Evolutionary conservation across 2,797 vertebrate species (phyloP).

Genomic region (Eidolon dupreanum): DNA sequence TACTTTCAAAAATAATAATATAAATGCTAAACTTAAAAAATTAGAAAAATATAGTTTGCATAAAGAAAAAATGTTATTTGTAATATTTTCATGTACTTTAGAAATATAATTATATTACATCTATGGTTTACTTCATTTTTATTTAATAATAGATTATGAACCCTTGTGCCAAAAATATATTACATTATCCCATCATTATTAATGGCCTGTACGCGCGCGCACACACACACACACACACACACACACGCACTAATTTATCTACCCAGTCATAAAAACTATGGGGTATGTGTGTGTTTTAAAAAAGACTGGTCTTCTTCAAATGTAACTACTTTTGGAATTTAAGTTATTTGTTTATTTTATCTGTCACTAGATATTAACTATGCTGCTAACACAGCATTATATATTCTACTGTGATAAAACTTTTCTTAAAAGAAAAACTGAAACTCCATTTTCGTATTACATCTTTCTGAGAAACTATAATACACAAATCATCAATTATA

Average conservation of each 20-base stretch:
- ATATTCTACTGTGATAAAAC: not conserved
- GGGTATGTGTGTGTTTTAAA: not conserved
- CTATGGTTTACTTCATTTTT: not conserved
- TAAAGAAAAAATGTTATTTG: not conserved
- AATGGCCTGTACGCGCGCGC: not conserved
- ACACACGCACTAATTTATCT: not conserved
- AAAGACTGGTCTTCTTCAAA: not conserved
- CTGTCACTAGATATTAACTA: not conserved
- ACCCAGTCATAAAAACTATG: not conserved
- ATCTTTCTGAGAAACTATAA: not conserved
- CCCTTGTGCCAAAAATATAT: not conserved
- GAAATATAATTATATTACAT: not conserved
- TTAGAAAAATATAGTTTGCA: not conserved
- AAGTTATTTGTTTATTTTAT: not conserved
- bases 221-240: not conserved
- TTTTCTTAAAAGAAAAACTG: not conserved
- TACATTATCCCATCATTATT: not conserved
- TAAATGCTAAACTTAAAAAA: not conserved
- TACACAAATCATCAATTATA: not conserved
- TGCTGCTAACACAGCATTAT: not conserved
- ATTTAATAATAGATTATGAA: not conserved
- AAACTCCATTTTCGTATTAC: not conserved
- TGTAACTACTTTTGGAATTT: not conserved
- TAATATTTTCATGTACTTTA: not conserved
- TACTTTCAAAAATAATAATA: not conserved